A percentile compares a stretch with the other conserved stretches of the same genome.
phyloP scores from a whole-genome alignment of 2,888 invertebrate species.

The Horisme vitalbata region DNA sequence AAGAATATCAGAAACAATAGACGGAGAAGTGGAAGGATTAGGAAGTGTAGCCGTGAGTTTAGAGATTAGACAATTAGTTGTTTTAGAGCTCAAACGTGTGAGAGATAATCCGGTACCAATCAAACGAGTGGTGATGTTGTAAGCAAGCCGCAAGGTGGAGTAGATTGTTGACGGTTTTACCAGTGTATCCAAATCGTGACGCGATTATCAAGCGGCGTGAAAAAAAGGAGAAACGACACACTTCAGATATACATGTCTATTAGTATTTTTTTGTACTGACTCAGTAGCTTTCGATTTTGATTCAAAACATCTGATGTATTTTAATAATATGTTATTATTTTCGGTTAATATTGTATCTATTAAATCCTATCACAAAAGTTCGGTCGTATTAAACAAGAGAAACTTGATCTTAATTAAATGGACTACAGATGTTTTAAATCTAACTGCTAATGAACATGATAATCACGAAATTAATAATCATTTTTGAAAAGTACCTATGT shows the following conservation, averaged over 20 bases:
- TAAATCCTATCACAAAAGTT: neutral
- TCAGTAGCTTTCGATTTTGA: conserved; percentile 42
- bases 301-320: conserved; percentile 19
- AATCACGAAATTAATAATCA: conserved; percentile 36
- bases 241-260: conserved; percentile 69
- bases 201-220: conserved; percentile 81
- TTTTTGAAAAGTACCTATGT: conserved; percentile 36
- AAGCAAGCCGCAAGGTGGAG: conserved; percentile 56
- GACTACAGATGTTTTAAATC: conserved; percentile 33
- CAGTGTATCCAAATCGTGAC: conserved; percentile 80
- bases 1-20: too few relatives aligned
- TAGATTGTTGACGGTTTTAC: conserved; percentile 72
- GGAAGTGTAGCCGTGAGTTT: conserved; percentile 23
- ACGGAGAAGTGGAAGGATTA: conserved; percentile 11
- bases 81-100: conserved; percentile 32
- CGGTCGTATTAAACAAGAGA: neutral
- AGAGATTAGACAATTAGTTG: conserved; percentile 15
- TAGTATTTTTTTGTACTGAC: conserved; percentile 48
- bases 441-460: conserved; percentile 49
- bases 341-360: neutral
- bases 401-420: neutral
- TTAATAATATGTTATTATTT: neutral
- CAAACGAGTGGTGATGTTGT: conserved; percentile 37
- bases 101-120: conserved; percentile 30
- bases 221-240: conserved; percentile 80